Base-by-base conservation (phyloP, 2,888 invertebrate species). In the Dicycla oo region DNA sequence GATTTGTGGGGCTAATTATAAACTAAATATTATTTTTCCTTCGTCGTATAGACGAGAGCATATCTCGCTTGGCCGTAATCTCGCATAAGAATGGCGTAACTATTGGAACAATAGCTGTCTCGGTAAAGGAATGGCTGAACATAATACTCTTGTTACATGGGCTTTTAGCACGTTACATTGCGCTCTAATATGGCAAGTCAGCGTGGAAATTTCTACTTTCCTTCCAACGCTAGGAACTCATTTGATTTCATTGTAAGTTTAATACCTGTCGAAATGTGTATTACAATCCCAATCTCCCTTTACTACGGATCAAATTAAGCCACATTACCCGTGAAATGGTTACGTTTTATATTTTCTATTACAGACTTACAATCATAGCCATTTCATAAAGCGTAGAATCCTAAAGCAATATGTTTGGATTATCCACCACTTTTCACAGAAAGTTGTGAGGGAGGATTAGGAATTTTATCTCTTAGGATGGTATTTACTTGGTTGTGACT, bases 81-180 rank as follows among this genome's bases (percentile, higher is more conserved):
- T 81, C 79, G 75, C 73, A 70, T 82, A 80, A 85, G 81, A 86
- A 84, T 83, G 84, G 84, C 81, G 85, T 88, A 80, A 80, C 79
- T 83, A 81, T 77, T 79, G 81, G 75, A 81, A 88, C 88, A 88
- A 90, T 87, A 84, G 84, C 86, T 75, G 87, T 81, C 83, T 85
- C 66, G 68, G 75, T 70, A 74, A 87, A 89, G 80, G 79, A 88
- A 88, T 82, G 81, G 83, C 68, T 82, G 86, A 83, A 84, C 84
- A 83, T 85, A 87, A 87, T 82, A 85, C 83, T 87, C 81, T 79
- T 85, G 84, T 88, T 86, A 86, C 83, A 83, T 77, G 75, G 84
- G 78, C 87, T 87, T 88, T 89, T 87, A 86, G 82, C 86, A 84
- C 84, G 74, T 82, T 86, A 78, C 69, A 77, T 78, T 78, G 76